Evolutionary conservation across 1,140 invertebrate genomes (phyloP), one percentile per base, ranked within the genome.

Genomic region (Mylabris phalerata): DNA sequence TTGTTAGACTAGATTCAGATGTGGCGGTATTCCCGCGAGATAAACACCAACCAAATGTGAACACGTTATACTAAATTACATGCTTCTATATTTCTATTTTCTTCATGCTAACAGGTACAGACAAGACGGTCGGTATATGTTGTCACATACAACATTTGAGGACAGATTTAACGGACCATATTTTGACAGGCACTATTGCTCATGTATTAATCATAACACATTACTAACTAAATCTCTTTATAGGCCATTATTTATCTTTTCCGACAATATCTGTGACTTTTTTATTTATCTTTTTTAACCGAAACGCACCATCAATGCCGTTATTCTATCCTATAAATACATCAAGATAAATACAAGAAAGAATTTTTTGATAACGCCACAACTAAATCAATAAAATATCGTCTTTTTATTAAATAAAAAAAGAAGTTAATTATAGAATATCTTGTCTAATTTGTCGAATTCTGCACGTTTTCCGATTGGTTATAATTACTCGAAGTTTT

Each of bases 11-110:
- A 57, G 41, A 44, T 57, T 50, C 25, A 39, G 42, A 57, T 57
- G 48, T 47, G 48, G 50, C 48, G 45, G 48, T 46, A 47, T 41
- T 46, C 56, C 56, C 47, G 55, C 55, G 56, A 57, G 48, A 57
- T 48, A 47, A 41, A 50, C 56, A 50, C 41, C 48, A 49, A 44
- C 56, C 48, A 57, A 50, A 57, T 57, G 56, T 50, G 56, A 57
- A 57, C 56, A 57, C 56, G 56, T 57, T 57, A 57, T 41, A 50
- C 56, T 57, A 57, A 57, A 57, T 57, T 57, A 57, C 48, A 40
- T 41, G 56, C 56, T 44, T 40, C 52, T 55, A 55, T 55, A 55
- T 50, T 50, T 57, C 56, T 50, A 41, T 43, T 50, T 50, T 57
- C 56, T 50, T 9, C 11, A 9, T 57, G 48, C 50, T 45, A 50